Base-by-base conservation (phyloP, 2,888 invertebrate species). In the Baronia brevicornis region DNA sequence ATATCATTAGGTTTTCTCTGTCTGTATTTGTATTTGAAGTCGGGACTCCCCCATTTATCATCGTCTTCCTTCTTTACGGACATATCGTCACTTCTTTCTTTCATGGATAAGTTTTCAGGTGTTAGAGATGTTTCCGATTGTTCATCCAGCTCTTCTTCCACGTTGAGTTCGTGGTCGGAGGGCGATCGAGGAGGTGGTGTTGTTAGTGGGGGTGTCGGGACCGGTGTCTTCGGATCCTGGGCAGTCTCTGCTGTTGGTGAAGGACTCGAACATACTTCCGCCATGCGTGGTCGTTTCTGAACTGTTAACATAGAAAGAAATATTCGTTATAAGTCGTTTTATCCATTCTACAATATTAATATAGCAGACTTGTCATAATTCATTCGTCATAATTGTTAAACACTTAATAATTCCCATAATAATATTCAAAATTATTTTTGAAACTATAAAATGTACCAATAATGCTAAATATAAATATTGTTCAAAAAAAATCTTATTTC, bases 41-140 rank as follows among this genome's bases (percentile, higher is more conserved):
- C 72, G 0, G 59, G 46, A 17, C 58, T 67, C 10, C 79, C 79
- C 84, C 84, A 85, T 48, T 78, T 75, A 3, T 84, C 79, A 0
- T 77, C 75, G 0, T 79, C 79, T 44, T 86, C 86, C 28, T 85
- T 85, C 39, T 86, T 77, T 3, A 87, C 82, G 2, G 65, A 50
- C 2, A 75, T 45, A 54, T 87, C 64, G 56, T 80, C 74, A 54
- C 85, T 79, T 5, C 79, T 77, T 51, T 90, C 93, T 55, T 94
- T 92, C 51, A 94, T 85, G 14, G 93, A 93, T 0, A 94, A 84
- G 69, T 94, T 94, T 65, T 94, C 94, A 0, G 94, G 94, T 0
- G 89, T 89, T 1, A 90, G 86, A 0, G 87, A 87, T 18, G 86
- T 82, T 46, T 82, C 80, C 1, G 77, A 68, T 38, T 69, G 58